Evolutionary conservation across 2,888 invertebrate species (phyloP), one percentile per base, ranked within the genome.

Genomic region (Acrobasis suavella): DNA sequence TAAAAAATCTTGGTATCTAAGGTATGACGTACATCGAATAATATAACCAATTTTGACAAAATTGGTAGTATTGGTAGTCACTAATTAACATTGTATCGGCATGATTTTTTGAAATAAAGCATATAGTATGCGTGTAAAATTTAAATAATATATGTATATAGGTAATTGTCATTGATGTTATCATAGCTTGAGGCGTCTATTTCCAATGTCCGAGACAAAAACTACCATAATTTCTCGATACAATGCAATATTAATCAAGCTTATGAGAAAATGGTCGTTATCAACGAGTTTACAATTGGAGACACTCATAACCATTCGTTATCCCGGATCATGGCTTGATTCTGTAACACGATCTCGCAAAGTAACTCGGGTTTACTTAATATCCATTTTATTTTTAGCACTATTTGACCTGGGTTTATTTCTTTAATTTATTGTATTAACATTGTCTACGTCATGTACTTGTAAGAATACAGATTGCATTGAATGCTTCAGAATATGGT

Each of bases 241-340:
- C 22, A 42, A 49, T 46, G 12, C 46, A 46, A 46, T 58, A 58
- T 49, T 49, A 58, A 58, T 49, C 49, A 46, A 46, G 46, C n/a
- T 32, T 49, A 58, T 49, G 17, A 46, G 54, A 63, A 64, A 64
- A 54, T 59, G 46, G 38, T n/a, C 39, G 50, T 49, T 52, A 63
- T 67, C 75, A 84, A 81, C 76, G 74, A 78, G 74, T 77, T 76
- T 76, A 80, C 83, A 84, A 88, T 88, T 87, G 86, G 83, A 82
- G 83, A 77, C 73, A 74, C 69, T 80, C 78, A 83, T 85, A 81
- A 84, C 73, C 46, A 46, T 46, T n/a, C n/a, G 46, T 46, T 14
- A 46, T 7, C 14, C 14, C 10, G 6, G n/a, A 14, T n/a, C 46
- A 14, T 14, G 14, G n/a, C n/a, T 46, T n/a, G n/a, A 46, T 46